phyloP scores from a whole-genome alignment of 2,888 invertebrate species.

The Lepidochitona cinerea region DNA sequence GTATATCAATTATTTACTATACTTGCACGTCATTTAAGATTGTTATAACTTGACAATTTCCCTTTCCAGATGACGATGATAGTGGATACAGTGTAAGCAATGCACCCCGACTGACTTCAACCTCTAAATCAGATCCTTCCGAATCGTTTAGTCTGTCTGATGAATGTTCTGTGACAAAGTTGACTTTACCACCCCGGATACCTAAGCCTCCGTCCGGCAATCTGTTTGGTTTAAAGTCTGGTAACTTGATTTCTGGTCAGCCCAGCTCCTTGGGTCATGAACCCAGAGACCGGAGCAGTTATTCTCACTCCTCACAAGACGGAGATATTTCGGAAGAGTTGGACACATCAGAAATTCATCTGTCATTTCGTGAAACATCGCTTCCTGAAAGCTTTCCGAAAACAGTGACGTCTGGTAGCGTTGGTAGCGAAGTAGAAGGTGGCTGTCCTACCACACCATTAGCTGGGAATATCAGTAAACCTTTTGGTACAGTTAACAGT shows the following conservation, averaged over 20 bases:
- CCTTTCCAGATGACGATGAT: conserved; percentile 51
- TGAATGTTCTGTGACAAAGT: background rate
- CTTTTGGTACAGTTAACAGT: background rate
- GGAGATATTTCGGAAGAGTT: background rate
- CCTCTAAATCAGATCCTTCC: background rate
- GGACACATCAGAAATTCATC: background rate
- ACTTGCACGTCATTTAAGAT: too few species aligned
- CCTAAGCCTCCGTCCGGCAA: background rate
- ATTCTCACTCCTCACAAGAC: background rate
- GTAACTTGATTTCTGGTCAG: background rate
- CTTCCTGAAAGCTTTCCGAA: background rate
- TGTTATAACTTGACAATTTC: too few species aligned
- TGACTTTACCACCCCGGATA: background rate
- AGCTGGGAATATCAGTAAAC: background rate
- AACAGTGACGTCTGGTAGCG: background rate
- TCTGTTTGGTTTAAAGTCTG: background rate
- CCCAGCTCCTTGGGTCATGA: background rate
- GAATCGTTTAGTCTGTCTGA: background rate
- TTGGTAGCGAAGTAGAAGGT: too few species aligned
- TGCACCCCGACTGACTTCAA: conserved; percentile 36
- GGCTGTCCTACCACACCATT: background rate
- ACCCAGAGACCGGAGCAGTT: background rate
- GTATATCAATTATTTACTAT: too few species aligned
- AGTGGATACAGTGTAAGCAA: conserved; percentile 54
- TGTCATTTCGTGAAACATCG: background rate